These are phyloP conservation scores for Eilema sororculum DNA, from an alignment of 2,888 invertebrate genomes.

Conservation along the genomic window DNA sequence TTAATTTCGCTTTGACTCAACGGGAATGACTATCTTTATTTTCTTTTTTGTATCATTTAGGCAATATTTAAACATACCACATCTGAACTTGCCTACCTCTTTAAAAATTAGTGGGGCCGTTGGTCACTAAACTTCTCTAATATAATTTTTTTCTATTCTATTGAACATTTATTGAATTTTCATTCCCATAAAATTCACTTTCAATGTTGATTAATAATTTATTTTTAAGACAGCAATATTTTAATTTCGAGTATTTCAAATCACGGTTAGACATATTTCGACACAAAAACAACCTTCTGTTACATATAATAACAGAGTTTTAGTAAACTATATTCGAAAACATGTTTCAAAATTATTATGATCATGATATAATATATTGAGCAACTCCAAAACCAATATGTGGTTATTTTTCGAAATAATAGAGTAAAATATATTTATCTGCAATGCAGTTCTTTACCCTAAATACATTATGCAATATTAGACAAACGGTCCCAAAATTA, in stretches of 20 bases:
- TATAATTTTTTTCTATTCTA: too few species aligned
- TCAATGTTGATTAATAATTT: too few species aligned
- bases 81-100: not conserved
- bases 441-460: conserved; percentile 19
- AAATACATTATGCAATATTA: conserved; percentile 26
- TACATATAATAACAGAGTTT: not conserved
- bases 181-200: not conserved
- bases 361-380: conserved; percentile 30
- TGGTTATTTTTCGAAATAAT: conserved; percentile 10
- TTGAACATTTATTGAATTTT: not conserved
- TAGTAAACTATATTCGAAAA: conserved; percentile 45
- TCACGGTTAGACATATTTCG: conserved; percentile 5
- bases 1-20: not conserved
- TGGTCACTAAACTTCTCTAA: too few species aligned
- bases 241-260: not conserved
- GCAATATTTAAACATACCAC: not conserved
- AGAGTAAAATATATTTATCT: conserved; percentile 7
- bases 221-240: too few species aligned
- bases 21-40: too few species aligned
- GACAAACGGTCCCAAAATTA: conserved; percentile 21
- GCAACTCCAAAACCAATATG: conserved; percentile 38
- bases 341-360: conserved; percentile 31
- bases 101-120: not conserved
- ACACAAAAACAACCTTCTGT: conserved; percentile 14
- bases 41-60: too few species aligned